phyloP scores from a whole-genome alignment of 2,888 invertebrate species.

The Tiliacea aurago region DNA sequence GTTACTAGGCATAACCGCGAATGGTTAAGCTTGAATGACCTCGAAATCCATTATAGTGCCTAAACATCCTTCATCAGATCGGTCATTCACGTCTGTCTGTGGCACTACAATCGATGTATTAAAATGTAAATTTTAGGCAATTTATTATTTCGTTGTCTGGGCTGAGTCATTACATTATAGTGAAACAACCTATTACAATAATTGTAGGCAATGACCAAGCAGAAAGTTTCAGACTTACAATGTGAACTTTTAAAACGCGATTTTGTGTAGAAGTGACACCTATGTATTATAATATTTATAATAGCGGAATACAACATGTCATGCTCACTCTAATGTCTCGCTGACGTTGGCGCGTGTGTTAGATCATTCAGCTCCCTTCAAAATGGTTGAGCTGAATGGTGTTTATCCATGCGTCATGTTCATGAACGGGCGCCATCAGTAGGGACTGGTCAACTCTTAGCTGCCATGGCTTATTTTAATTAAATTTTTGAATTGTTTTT shows the following conservation, averaged over 20 bases:
- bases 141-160: slow-evolving; percentile 18
- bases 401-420: too few species aligned
- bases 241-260: slow-evolving; percentile 3
- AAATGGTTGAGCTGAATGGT: too few species aligned
- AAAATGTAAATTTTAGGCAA: slow-evolving; percentile 18
- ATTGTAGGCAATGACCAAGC: slow-evolving; percentile 34
- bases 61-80: slow-evolving; percentile 14
- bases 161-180: slow-evolving; percentile 30
- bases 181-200: slow-evolving; percentile 18
- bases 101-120: slow-evolving; percentile 16
- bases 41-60: slow-evolving; percentile 9
- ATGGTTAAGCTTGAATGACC: slow-evolving; percentile 6
- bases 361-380: too few species aligned
- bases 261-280: slow-evolving; percentile 8
- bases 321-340: too few species aligned
- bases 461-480: too few species aligned
- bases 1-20: not conserved
- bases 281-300: not conserved
- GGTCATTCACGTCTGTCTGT: slow-evolving; percentile 17
- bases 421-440: too few species aligned
- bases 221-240: slow-evolving; percentile 9
- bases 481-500: too few species aligned
- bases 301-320: not conserved
- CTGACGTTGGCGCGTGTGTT: too few species aligned
- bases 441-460: too few species aligned